Percentiles rank a stretch among this genome's conserved stretches.
phyloP scores from a whole-genome alignment of 2,113 vertebrate genomes.

The Prunella fulvescens region DNA sequence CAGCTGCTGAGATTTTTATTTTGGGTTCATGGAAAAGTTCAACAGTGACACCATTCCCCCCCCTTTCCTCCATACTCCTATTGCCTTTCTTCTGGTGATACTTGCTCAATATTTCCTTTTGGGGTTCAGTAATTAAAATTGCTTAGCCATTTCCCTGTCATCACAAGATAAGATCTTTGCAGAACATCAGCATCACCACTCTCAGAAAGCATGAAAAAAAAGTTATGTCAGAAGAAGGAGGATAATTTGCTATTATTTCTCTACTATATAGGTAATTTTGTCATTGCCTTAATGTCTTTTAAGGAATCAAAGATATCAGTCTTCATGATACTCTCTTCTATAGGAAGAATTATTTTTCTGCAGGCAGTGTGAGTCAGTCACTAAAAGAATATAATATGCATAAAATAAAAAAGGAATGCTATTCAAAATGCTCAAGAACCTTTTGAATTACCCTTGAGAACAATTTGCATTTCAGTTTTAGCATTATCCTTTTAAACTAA shows the following conservation, averaged over 20 bases:
- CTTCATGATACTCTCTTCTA: background rate
- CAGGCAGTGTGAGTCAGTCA: background rate
- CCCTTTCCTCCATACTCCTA: background rate
- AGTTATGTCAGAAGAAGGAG: background rate
- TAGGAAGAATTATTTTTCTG: background rate
- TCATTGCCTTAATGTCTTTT: background rate
- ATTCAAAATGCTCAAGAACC: background rate
- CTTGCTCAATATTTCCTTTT: background rate
- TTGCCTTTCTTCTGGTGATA: background rate
- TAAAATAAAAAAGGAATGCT: background rate
- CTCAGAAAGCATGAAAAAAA: background rate
- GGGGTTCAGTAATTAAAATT: slow-evolving; percentile 32
- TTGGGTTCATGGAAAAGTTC: background rate
- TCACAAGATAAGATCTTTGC: background rate
- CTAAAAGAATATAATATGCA: background rate
- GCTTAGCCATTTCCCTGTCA: background rate
- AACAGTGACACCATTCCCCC: background rate
- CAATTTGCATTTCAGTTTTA: background rate
- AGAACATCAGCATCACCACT: background rate
- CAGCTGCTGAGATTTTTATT: background rate
- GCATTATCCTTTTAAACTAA: background rate
- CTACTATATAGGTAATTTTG: background rate
- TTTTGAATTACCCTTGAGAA: background rate
- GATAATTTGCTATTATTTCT: background rate
- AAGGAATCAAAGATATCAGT: background rate